These are phyloP conservation scores for Diabrotica virgifera DNA, from an alignment of 1,140 invertebrate genomes.

Conservation along the genomic window DNA sequence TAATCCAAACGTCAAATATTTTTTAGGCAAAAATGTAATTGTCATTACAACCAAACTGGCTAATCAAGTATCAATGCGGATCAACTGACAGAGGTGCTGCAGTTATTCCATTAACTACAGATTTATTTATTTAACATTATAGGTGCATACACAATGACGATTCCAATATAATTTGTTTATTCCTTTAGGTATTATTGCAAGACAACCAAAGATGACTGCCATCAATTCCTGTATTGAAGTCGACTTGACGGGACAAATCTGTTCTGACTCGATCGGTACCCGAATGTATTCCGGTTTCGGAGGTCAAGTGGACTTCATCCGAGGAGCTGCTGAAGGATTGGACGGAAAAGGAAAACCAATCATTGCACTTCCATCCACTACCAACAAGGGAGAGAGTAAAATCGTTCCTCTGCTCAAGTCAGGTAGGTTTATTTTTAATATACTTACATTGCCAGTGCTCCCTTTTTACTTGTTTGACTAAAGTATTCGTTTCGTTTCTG, in stretches of 20 bases:
- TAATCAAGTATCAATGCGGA: too few species aligned
- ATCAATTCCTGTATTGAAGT: constrained; percentile 97
- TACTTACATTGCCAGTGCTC: too few species aligned
- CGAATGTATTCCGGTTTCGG: constrained; percentile 91
- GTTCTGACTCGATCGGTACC: constrained; percentile 88
- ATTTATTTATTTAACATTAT: too few species aligned
- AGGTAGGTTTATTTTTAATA: constrained; percentile 55
- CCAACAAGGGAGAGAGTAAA: constrained; percentile 84
- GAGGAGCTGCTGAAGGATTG: constrained; percentile 84
- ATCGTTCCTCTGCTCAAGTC: constrained; percentile 80
- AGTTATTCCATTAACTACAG: too few species aligned
- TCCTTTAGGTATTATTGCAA: constrained; percentile 65
- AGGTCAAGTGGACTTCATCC: constrained; percentile 94
- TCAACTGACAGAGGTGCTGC: too few species aligned
- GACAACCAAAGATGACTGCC: constrained; percentile 88
- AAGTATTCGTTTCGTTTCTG: too few species aligned
- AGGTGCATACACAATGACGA: too few species aligned
- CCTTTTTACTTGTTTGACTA: too few species aligned
- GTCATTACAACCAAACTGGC: too few species aligned
- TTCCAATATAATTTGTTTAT: neutral
- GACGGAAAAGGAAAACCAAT: constrained; percentile 92
- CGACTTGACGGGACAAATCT: constrained; percentile 92
- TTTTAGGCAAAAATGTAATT: too few species aligned
- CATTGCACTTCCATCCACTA: constrained; percentile 85
- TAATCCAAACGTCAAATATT: too few species aligned